Evolutionary conservation across 2,888 invertebrate genomes (phyloP).

Genomic region (Tipula unca): DNA sequence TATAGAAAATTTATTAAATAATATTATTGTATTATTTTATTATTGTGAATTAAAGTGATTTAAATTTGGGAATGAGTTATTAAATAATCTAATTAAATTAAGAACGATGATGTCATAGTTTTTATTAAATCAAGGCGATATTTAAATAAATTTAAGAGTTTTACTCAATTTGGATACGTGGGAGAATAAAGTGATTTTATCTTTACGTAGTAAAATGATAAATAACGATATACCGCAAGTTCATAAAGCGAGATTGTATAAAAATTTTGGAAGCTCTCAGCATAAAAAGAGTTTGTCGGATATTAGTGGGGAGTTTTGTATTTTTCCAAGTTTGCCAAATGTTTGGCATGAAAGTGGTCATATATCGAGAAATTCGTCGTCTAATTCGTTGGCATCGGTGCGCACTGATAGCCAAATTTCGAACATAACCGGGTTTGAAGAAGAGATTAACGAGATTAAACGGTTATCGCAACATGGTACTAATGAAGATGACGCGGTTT

Average conservation of each 20-base stretch:
- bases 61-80: not conserved
- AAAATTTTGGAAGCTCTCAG: not conserved
- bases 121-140: not conserved
- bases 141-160: not conserved
- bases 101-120: not conserved
- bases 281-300: not conserved
- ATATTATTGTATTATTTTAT: not conserved
- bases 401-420: not conserved
- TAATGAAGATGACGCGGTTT: not conserved
- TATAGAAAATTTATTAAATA: not conserved
- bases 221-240: not conserved
- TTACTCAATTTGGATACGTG: not conserved
- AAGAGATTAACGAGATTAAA: not conserved
- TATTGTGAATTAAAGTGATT: not conserved
- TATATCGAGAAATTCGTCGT: not conserved
- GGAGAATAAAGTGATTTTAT: not conserved
- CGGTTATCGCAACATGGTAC: not conserved
- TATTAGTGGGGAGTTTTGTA: slow-evolving; percentile 8
- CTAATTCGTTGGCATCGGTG: not conserved
- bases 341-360: not conserved
- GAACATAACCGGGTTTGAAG: not conserved
- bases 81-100: not conserved
- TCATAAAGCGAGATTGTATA: not conserved
- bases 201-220: not conserved
- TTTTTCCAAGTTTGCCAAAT: not conserved